Base-by-base conservation (phyloP, 64 coral and sea anemone genomes). In the Montipora capricornis region DNA sequence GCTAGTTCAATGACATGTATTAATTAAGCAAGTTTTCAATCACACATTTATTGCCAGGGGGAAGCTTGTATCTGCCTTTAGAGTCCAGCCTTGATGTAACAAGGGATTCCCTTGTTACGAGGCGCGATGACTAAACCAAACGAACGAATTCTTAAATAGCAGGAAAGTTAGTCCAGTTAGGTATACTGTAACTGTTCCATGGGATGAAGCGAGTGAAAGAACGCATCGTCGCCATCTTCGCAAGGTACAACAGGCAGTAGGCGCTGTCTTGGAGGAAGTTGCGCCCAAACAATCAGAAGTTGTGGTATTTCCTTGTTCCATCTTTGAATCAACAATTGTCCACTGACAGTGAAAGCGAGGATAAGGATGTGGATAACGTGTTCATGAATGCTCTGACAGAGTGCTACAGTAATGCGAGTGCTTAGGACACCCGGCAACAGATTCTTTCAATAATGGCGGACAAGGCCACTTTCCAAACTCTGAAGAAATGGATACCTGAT, bases 81-180 rank as follows among this genome's bases (percentile, higher is more conserved):
- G 52, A 55, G 0, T 55, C 52, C 1, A 1, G 52, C 9, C 5
- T 55, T 5, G 52, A 55, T 1, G 52, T 9, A 55, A 55, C 52
- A 55, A 55, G 6, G 5, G 52, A 55, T 55, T 55, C 52, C 52
- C 52, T 5, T 9, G 9, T 5, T 55, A 55, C 6, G 52, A 55
- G 52, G 52, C 9, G 0, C 9, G 52, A 55, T 55, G 52, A 55
- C 52, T 55, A 9, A 55, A 5, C 52, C 5, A 55, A 55, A 5
- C 9, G 52, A 55, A 2, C 52, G 52, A 55, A 55, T 89, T 96
- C 62, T 77, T 93, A 55, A 50, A 79, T 47, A 93, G 83, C 76
- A 93, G 79, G 83, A 91, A 93, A 49, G 19, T 96, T 24, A 96
- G 95, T 80, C 95, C 95, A 76, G 77, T 96, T n/a, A 78, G 91